These are phyloP conservation scores for Volucella inflata DNA, from an alignment of 2,888 invertebrate genomes.

Conservation along the genomic window DNA sequence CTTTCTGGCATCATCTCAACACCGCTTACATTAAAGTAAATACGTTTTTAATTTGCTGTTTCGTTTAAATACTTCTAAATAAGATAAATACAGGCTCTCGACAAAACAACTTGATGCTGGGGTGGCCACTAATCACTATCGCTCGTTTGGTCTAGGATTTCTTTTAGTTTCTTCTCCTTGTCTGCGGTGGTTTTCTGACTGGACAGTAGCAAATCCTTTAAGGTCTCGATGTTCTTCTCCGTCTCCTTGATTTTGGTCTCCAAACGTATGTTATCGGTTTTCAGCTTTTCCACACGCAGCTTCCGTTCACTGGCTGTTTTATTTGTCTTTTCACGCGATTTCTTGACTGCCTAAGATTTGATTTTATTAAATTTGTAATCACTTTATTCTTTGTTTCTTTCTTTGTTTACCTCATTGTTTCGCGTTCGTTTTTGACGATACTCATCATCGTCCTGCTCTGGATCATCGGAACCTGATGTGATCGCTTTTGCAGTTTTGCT, in stretches of 20 bases:
- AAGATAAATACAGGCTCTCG: too few species aligned
- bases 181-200: constrained; percentile 78
- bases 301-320: constrained; percentile 81
- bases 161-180: constrained; percentile 78
- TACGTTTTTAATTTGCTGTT: too few species aligned
- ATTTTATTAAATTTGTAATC: constrained; percentile 55
- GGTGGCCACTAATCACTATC: constrained; percentile 76
- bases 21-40: too few species aligned
- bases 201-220: constrained; percentile 79
- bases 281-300: constrained; percentile 80
- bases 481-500: constrained; percentile 79
- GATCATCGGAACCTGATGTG: constrained; percentile 78
- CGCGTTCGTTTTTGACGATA: constrained; percentile 82
- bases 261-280: constrained; percentile 79
- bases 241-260: constrained; percentile 79
- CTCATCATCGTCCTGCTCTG: constrained; percentile 78
- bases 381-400: constrained; percentile 45
- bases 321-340: constrained; percentile 82
- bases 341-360: constrained; percentile 81
- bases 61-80: too few species aligned
- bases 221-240: constrained; percentile 78
- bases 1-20: too few species aligned
- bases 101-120: background rate
- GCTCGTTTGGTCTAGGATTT: constrained; percentile 79
- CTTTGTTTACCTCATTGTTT: constrained; percentile 82